Evolutionary conservation across 92 coral and sea anemone genomes (phyloP).

Genomic region (Zoanthus solanderi): DNA sequence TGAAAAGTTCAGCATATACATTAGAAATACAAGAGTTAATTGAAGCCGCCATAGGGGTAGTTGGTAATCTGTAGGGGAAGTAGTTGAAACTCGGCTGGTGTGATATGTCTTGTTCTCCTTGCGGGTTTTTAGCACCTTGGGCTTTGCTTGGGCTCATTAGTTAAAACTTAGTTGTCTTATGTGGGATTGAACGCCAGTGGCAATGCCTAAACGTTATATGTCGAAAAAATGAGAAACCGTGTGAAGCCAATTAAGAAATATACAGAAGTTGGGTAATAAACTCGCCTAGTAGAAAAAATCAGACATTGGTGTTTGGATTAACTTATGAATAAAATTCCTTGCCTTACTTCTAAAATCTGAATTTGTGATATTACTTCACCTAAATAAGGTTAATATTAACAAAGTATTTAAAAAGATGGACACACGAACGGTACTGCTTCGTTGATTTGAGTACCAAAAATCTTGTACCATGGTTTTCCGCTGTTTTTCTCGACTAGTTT

Average conservation of each 20-base stretch:
- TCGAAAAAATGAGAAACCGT: background rate
- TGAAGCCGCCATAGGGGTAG: background rate
- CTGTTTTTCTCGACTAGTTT: background rate
- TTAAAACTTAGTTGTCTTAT: slow-evolving; percentile 38
- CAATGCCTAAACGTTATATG: slow-evolving; percentile 10
- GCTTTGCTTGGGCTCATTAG: slow-evolving; percentile 21
- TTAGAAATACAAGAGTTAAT: background rate
- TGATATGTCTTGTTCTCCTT: slow-evolving; percentile 17
- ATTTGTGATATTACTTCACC: slow-evolving; percentile 11
- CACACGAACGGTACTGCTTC: slow-evolving; percentile 44
- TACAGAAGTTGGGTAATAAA: slow-evolving; percentile 16
- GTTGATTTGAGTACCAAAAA: background rate
- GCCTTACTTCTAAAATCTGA: slow-evolving; percentile 1
- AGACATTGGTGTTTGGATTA: slow-evolving; percentile 17
- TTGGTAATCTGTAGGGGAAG: background rate
- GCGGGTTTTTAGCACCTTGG: slow-evolving; percentile 33
- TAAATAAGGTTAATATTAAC: slow-evolving; percentile 43
- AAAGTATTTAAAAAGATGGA: slow-evolving; percentile 11
- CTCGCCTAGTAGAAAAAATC: background rate
- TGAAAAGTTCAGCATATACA: slow-evolving; percentile 16
- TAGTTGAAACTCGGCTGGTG: background rate
- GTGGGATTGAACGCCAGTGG: slow-evolving; percentile 7
- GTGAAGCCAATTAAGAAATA: slow-evolving; percentile 8
- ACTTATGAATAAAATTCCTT: slow-evolving; percentile 21
- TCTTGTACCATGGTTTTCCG: background rate